Evolutionary conservation across 1,140 invertebrate species (phyloP).

Genomic region (Gyrodactylus salaris): DNA sequence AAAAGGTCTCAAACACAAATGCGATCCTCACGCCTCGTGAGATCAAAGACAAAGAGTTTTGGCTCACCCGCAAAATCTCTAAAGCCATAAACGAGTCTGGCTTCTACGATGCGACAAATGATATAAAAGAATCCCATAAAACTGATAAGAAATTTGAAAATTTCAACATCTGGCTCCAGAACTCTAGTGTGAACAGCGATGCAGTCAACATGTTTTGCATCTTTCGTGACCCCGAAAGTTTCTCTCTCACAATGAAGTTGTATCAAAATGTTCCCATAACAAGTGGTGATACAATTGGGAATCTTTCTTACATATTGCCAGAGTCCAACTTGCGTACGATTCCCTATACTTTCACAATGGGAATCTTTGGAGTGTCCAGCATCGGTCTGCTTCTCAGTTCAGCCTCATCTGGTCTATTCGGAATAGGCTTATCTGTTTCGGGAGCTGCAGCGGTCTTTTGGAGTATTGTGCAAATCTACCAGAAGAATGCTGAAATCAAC

Average conservation of each 20-base stretch:
- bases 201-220: background rate
- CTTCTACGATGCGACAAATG: background rate
- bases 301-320: background rate
- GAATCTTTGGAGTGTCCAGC: background rate
- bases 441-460: background rate
- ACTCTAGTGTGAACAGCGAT: background rate
- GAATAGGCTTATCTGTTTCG: background rate
- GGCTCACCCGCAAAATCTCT: background rate
- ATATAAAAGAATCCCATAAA: background rate
- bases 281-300: background rate
- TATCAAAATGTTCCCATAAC: background rate
- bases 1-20: background rate
- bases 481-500: background rate
- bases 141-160: background rate
- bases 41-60: background rate
- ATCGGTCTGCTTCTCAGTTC: background rate
- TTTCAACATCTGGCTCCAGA: background rate
- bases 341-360: background rate
- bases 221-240: background rate
- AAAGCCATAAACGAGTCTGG: background rate
- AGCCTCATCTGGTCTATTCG: background rate
- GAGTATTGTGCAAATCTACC: background rate
- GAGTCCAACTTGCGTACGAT: background rate
- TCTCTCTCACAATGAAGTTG: background rate
- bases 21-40: background rate